These are phyloP conservation scores for Zelostemma sp. DNA, from an alignment of 1,140 invertebrate species.

Conservation along the genomic window DNA sequence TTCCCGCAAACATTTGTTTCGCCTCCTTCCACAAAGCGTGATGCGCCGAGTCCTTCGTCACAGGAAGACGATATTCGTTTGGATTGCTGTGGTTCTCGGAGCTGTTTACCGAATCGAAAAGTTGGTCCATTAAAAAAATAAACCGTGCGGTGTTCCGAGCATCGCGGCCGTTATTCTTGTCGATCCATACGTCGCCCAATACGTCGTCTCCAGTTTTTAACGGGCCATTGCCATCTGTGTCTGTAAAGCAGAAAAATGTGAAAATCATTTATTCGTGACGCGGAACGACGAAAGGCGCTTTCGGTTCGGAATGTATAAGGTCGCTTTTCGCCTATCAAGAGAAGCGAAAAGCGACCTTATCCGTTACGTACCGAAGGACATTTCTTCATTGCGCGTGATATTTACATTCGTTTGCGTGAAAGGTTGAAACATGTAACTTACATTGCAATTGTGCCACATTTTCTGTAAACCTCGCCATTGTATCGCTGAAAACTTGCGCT, in stretches of 20 bases:
- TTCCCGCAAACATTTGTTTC: not conserved
- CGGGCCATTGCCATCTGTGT: not conserved
- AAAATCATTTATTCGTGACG: not conserved
- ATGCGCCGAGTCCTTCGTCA: conserved; percentile 10
- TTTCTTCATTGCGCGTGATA: too few species aligned
- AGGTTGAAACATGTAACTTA: not conserved
- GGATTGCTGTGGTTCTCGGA: not conserved
- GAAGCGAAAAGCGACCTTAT: too few species aligned
- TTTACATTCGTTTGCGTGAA: too few species aligned
- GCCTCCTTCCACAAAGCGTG: conserved; percentile 14
- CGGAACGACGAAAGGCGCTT: too few species aligned
- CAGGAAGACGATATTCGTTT: conserved; percentile 1
- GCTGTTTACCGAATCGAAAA: conserved; percentile 30
- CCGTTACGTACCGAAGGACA: too few species aligned
- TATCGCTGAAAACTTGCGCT: not conserved
- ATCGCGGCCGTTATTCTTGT: not conserved
- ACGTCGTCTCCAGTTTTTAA: not conserved
- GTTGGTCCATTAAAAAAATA: conserved; percentile 15
- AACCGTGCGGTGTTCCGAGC: not conserved
- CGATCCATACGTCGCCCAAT: not conserved
- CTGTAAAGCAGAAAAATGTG: not conserved
- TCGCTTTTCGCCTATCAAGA: too few species aligned
- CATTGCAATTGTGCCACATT: not conserved
- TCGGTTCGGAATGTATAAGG: too few species aligned
- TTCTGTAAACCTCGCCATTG: not conserved